These are phyloP conservation scores for Buceros bicornis DNA, from an alignment of 2,797 vertebrate species.

Conservation along the genomic window DNA sequence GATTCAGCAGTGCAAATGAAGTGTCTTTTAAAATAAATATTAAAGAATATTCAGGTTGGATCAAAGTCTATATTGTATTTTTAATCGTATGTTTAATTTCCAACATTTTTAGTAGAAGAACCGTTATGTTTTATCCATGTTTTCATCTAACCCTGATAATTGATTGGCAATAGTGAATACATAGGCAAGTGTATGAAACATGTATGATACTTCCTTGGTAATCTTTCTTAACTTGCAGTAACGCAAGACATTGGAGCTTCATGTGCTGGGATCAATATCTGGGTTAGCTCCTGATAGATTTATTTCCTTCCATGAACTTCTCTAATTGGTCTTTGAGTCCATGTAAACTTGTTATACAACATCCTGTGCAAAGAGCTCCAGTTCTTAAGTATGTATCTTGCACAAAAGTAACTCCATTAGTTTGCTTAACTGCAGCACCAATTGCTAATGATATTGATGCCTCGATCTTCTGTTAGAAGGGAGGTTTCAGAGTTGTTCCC, in stretches of 20 bases:
- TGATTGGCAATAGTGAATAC: background rate
- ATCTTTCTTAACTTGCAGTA: background rate
- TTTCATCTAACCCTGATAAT: background rate
- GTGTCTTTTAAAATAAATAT: background rate
- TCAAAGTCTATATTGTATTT: background rate
- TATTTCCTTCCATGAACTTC: background rate
- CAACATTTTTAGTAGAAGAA: background rate
- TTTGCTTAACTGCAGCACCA: background rate
- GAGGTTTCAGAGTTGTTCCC: background rate
- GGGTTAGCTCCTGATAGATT: background rate
- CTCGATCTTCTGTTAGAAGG: background rate
- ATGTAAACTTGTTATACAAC: background rate
- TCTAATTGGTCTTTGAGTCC: background rate
- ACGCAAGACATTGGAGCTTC: background rate
- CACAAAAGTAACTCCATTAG: background rate
- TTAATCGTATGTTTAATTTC: background rate
- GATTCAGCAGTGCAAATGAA: background rate
- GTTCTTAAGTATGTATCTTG: background rate
- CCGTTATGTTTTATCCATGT: background rate
- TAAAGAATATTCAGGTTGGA: background rate
- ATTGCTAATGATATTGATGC: background rate
- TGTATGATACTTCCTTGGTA: background rate
- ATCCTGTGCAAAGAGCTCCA: background rate
- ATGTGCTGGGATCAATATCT: background rate
- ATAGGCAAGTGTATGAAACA: background rate